These are phyloP conservation scores for Calidris pugnax DNA, from an alignment of 2,113 vertebrate species.

Conservation along the genomic window DNA sequence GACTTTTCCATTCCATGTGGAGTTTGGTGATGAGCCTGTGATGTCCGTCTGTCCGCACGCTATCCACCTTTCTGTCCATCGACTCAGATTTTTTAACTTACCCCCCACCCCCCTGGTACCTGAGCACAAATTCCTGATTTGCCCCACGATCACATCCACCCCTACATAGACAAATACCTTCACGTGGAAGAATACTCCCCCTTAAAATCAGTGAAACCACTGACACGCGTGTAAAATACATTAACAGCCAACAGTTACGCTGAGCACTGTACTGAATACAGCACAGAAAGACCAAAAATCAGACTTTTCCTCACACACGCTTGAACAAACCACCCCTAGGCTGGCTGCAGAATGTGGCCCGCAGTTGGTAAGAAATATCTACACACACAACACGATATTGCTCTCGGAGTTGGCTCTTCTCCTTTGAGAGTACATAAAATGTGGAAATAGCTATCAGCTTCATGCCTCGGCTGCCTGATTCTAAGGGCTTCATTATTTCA, in stretches of 20 bases:
- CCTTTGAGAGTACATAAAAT: constrained; percentile 41
- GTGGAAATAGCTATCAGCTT: constrained; percentile 40
- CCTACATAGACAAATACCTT: background rate
- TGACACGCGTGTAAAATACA: background rate
- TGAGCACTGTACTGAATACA: fast-evolving
- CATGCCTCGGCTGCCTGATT: constrained; percentile 37
- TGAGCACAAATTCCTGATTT: background rate
- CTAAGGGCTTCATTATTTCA: constrained; percentile 60
- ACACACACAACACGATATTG: background rate
- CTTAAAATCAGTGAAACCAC: background rate
- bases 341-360: background rate
- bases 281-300: background rate
- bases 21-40: fast-evolving
- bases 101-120: background rate
- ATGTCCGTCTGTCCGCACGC: fast-evolving
- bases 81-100: background rate
- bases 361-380: background rate
- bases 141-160: fast-evolving
- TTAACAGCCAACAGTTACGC: background rate
- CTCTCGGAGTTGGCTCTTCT: constrained; percentile 23
- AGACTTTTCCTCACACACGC: background rate
- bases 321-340: background rate
- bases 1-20: background rate
- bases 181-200: fast-evolving
- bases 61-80: background rate